Evolutionary conservation across 2,113 vertebrate genomes (phyloP).

Genomic region (Lethenteron reissneri): DNA sequence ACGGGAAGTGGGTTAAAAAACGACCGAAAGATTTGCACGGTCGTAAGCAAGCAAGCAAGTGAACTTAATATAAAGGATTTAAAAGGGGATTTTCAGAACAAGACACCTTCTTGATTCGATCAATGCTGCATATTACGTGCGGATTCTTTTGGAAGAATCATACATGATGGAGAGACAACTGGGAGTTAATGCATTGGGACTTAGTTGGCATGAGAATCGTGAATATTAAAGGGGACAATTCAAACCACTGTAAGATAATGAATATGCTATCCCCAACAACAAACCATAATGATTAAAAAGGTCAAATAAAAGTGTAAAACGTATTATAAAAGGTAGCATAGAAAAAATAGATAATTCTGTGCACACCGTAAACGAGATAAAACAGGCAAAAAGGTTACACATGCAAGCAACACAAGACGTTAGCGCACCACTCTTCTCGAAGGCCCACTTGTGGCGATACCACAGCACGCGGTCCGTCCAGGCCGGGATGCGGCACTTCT

Average conservation of each 20-base stretch:
- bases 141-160: too few relatives aligned
- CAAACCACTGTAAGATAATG: background rate
- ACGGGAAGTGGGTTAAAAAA: too few relatives aligned
- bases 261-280: background rate
- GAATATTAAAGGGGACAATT: too few relatives aligned
- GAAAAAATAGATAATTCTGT: background rate
- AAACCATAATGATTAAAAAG: background rate
- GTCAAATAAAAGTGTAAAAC: background rate
- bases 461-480: constrained; percentile 95
- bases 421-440: constrained; percentile 56
- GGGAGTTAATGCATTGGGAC: too few relatives aligned
- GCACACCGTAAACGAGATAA: background rate
- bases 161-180: too few relatives aligned
- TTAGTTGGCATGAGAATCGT: too few relatives aligned
- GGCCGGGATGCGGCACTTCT: constrained; percentile 85
- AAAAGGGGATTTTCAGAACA: background rate
- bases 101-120: too few relatives aligned
- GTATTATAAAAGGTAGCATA: constrained; percentile 11
- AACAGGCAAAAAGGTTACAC: background rate
- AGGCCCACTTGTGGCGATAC: constrained; percentile 91
- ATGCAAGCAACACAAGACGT: background rate
- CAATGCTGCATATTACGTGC: too few relatives aligned
- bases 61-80: too few relatives aligned
- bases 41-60: too few relatives aligned
- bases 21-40: too few relatives aligned